These are phyloP conservation scores for Malacoctenus gilli DNA, from an alignment of 2,797 vertebrate species.

Conservation along the genomic window DNA sequence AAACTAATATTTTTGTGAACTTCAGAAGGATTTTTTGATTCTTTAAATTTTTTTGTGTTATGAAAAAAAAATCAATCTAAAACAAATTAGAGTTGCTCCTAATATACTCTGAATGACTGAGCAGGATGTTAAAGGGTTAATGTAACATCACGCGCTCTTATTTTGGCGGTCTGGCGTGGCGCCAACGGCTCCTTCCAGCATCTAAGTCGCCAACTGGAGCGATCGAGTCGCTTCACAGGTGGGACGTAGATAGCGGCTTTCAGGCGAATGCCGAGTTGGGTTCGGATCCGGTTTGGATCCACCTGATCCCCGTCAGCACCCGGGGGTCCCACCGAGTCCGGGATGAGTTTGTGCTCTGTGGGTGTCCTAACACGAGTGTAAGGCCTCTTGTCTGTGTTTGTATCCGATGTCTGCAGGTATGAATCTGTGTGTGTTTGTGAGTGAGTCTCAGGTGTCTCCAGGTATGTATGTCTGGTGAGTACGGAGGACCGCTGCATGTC, in stretches of 20 bases:
- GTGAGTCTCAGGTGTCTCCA: slow-evolving; percentile 78
- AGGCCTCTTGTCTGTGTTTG: slow-evolving; percentile 75
- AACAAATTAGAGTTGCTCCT: too few species aligned
- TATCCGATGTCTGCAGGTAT: slow-evolving; percentile 81
- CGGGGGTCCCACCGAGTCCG: slow-evolving; percentile 11
- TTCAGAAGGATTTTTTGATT: too few species aligned
- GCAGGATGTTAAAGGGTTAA: too few species aligned
- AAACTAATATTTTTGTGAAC: too few species aligned
- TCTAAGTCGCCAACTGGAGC: slow-evolving; percentile 28
- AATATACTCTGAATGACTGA: too few species aligned
- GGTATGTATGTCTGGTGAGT: slow-evolving; percentile 82
- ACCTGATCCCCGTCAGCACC: slow-evolving; percentile 1
- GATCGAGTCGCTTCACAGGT: slow-evolving; percentile 18
- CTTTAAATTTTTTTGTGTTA: too few species aligned
- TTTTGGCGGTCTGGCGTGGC: neutral
- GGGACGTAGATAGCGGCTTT: slow-evolving; percentile 46
- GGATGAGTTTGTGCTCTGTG: slow-evolving; percentile 36
- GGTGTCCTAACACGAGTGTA: slow-evolving; percentile 64
- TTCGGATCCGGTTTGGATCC: too few species aligned
- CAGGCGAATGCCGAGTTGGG: too few species aligned
- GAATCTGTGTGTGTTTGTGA: slow-evolving; percentile 82
- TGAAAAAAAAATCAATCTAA: too few species aligned
- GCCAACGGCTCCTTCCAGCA: slow-evolving; percentile 2
- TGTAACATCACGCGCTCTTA: too few species aligned
- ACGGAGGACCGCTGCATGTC: slow-evolving; percentile 74